Evolutionary conservation across 2,797 vertebrate genomes (phyloP).

Genomic region (Siniperca scherzeri): DNA sequence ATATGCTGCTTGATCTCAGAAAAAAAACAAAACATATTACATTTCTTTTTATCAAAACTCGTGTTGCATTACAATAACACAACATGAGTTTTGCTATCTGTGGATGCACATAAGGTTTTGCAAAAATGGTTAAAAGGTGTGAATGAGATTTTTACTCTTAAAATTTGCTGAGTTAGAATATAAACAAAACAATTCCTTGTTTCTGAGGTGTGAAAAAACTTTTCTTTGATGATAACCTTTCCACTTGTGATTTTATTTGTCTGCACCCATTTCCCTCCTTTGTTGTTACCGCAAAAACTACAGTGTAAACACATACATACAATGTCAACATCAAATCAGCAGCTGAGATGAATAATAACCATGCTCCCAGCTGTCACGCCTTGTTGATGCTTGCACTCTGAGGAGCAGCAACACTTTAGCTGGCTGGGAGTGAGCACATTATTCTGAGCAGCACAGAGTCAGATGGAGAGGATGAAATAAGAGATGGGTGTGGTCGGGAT

Average conservation of each 20-base stretch:
- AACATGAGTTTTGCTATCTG: conserved; percentile 6
- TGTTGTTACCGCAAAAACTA: conserved; percentile 18
- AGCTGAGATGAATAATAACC: conserved; percentile 31
- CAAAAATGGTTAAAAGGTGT: conserved; percentile 33
- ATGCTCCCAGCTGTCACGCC: conserved; percentile 40
- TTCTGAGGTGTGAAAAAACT: conserved; percentile 21
- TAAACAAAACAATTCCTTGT: neutral
- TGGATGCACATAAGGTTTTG: neutral
- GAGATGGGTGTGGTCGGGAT: conserved; percentile 74
- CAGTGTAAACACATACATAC: conserved; percentile 19
- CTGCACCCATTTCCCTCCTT: neutral
- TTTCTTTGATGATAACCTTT: neutral
- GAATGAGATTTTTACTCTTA: conserved; percentile 32
- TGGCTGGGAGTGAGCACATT: conserved; percentile 34
- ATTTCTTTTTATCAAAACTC: neutral
- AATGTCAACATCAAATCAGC: conserved; percentile 29
- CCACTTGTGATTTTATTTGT: conserved; percentile 31
- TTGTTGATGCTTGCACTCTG: conserved; percentile 29
- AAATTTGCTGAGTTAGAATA: conserved; percentile 8
- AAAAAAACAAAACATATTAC: neutral
- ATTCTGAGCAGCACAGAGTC: conserved; percentile 49
- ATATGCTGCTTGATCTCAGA: conserved; percentile 9
- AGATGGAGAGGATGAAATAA: conserved; percentile 68
- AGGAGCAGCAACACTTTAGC: conserved; percentile 44
- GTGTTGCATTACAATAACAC: neutral